A percentile compares a stretch with the other conserved stretches of the same genome.
Evolutionary conservation across 1,140 invertebrate species (phyloP).

Genomic region (Grapholita molesta): DNA sequence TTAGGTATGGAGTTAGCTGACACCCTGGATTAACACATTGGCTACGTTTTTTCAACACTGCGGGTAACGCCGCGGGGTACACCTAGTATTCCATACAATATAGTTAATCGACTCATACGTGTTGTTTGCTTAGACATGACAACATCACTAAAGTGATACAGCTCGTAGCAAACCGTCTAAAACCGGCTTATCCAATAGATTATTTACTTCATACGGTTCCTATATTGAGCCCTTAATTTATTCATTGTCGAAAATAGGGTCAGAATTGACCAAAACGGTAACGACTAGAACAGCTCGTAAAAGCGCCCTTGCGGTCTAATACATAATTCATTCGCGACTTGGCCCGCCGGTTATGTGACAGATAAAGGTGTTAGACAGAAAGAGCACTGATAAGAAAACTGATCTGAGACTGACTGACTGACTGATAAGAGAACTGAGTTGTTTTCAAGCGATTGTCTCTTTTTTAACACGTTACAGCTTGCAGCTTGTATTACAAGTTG

Average conservation of each 20-base stretch:
- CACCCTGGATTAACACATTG: no score
- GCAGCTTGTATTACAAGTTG: no score
- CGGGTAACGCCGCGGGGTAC: no score
- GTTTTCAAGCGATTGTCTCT: no score
- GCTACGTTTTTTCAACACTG: no score
- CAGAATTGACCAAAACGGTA: constrained; percentile 27
- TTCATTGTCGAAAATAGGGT: constrained; percentile 52
- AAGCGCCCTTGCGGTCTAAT: constrained; percentile 24
- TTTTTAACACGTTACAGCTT: no score
- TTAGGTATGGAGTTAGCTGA: no score
- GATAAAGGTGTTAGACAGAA: not conserved
- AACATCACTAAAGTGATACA: not conserved
- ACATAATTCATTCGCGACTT: constrained; percentile 37
- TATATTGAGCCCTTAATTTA: constrained; percentile 43
- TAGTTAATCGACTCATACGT: no score
- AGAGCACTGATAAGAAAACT: not conserved
- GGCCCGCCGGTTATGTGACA: constrained; percentile 14
- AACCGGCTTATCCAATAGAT: not conserved
- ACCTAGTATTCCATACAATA: no score
- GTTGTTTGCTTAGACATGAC: not conserved
- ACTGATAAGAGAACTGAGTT: no score
- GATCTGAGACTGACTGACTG: no score
- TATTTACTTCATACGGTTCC: not conserved
- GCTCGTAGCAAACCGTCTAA: not conserved
- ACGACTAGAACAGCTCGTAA: constrained; percentile 29